phyloP scores from a whole-genome alignment of 2,888 invertebrate species.

The Drosophila ezoana region DNA sequence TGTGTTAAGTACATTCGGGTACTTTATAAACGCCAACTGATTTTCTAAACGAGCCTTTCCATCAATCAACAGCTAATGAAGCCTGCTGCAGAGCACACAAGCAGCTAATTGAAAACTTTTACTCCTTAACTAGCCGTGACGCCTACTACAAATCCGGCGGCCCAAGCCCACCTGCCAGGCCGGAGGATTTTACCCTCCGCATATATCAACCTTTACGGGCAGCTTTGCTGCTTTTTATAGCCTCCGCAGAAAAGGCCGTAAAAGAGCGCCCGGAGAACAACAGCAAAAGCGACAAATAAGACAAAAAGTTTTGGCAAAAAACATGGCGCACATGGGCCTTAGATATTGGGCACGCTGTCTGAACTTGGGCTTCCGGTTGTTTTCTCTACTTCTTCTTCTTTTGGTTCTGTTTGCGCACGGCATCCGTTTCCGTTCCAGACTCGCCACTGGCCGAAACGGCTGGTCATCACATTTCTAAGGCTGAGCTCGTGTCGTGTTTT shows the following conservation, averaged over 20 bases:
- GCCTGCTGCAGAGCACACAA: constrained; percentile 14
- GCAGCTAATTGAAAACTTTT: constrained; percentile 70
- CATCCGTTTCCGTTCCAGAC: constrained; percentile 63
- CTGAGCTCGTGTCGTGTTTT: background rate
- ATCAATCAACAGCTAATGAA: constrained; percentile 43
- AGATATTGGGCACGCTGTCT: constrained; percentile 50
- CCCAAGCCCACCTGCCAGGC: background rate
- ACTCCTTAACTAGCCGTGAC: constrained; percentile 41
- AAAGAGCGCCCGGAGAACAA: constrained; percentile 15
- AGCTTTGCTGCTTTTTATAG: constrained; percentile 32
- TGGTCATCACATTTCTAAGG: constrained; percentile 20
- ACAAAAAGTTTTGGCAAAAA: constrained; percentile 20
- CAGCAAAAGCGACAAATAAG: constrained; percentile 3
- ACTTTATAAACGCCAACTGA: constrained; percentile 21
- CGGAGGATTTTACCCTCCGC: background rate
- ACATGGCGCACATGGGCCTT: constrained; percentile 36
- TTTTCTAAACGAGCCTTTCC: background rate
- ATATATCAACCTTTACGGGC: constrained; percentile 15
- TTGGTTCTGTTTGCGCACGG: constrained; percentile 56
- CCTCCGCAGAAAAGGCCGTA: constrained; percentile 24
- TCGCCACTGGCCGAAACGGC: constrained; percentile 33
- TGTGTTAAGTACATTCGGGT: constrained; percentile 16
- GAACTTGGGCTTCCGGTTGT: constrained; percentile 56
- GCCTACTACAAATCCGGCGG: constrained; percentile 21
- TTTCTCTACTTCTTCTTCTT: constrained; percentile 6